Evolutionary conservation across 1,140 invertebrate genomes (phyloP).

Genomic region (Rhyzopertha dominica): DNA sequence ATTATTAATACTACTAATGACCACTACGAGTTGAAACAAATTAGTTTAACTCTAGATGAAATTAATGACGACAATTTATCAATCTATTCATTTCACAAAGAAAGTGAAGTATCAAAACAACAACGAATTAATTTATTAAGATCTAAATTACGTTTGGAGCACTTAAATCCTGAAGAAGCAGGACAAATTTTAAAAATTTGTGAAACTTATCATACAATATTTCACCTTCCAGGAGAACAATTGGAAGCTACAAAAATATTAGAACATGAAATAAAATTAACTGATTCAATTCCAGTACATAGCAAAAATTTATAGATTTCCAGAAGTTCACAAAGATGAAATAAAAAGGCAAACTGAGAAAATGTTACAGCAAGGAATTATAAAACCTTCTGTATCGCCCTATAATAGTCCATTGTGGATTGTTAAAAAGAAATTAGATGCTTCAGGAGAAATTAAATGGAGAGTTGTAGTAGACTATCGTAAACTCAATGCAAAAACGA

Average conservation of each 20-base stretch:
- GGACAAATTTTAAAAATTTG: conserved; percentile 16
- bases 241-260: conserved; percentile 19
- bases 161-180: conserved; percentile 26
- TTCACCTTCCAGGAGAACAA: conserved; percentile 25
- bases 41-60: no score
- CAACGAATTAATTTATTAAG: no score
- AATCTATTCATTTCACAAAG: no score
- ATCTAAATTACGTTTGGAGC: conserved; percentile 18
- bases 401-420: conserved; percentile 13
- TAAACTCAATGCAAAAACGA: conserved; percentile 39
- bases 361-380: conserved; percentile 44
- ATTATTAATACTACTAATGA: no score
- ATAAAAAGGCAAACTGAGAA: conserved; percentile 42
- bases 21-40: no score
- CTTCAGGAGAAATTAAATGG: conserved; percentile 33
- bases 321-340: conserved; percentile 42
- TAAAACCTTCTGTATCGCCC: conserved; percentile 32
- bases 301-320: conserved; percentile 39
- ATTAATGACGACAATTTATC: no score
- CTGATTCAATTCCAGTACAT: conserved; percentile 24
- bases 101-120: no score
- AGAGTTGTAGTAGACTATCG: conserved; percentile 41
- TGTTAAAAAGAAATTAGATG: conserved; percentile 31
- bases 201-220: conserved; percentile 26
- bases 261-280: conserved; percentile 33